Evolutionary conservation across 2,113 vertebrate genomes (phyloP), one percentile per base, ranked within the genome.

Genomic region (Astur gentilis): DNA sequence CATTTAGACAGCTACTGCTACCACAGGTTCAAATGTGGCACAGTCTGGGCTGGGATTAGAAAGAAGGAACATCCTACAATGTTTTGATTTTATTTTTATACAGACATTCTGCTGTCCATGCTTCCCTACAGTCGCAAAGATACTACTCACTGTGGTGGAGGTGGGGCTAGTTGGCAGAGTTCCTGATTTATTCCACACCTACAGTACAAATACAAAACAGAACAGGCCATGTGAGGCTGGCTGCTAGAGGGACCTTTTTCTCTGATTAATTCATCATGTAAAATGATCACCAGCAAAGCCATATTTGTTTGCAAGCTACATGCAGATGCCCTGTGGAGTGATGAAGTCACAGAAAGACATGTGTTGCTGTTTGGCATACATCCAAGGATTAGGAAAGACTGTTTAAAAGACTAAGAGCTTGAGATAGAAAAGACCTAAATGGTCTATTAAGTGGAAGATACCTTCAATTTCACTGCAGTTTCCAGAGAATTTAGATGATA

Each of bases 181-280:
- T 97, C 97, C 97, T 97, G 97, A 97, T 97, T 98, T 98, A 97
- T 97, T 97, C 98, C 98, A 98, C 96, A 98, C 98, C 98, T 98
- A 96, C 81, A 97, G 95, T 95, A 93, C 82, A 97, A 98, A 97
- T 95, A 93, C 90, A 97, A 97, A 96, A 97, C 84, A 97, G 97
- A 95, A 95, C 77, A 97, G 62, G 92, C 90, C 96, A 96, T 1
- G 77, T 96, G 95, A 97, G 91, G 92, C 91, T 96, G 85, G 92
- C 87, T 95, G 94, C 93, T 92, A 95, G 70, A 97, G 87, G 96
- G 93, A 90, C 72, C 83, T 89, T 90, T 80, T 91, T 66, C 87
- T 91, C 94, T 70, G 90, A 93, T 93, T 86, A 96, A 96, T 95
- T 93, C 94, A 93, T 93, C 60, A 88, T 34, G 90, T 87, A 95